phyloP scores from a whole-genome alignment of 2,113 vertebrate species.

The Caretta caretta region DNA sequence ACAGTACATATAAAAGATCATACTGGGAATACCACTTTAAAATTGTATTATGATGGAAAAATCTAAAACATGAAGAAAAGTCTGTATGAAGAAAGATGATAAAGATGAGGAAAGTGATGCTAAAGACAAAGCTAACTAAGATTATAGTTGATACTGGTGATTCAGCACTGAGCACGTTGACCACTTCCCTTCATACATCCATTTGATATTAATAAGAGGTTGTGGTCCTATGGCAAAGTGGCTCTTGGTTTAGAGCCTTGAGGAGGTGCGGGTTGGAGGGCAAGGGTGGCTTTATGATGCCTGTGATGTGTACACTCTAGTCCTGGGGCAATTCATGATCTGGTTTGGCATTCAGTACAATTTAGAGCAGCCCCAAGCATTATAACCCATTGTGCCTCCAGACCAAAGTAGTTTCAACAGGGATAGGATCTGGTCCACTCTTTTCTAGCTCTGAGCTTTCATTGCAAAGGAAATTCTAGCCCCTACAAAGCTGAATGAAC shows the following conservation, averaged over 20 bases:
- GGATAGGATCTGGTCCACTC: accelerated
- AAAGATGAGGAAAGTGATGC: background rate
- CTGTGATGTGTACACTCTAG: accelerated
- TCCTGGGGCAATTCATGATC: background rate
- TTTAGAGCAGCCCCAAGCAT: accelerated
- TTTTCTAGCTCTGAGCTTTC: background rate
- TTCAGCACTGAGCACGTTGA: no score
- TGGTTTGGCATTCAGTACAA: background rate
- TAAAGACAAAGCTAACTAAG: background rate
- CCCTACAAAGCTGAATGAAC: no score
- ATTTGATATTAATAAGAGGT: background rate
- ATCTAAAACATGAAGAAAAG: background rate
- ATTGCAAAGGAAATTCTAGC: background rate
- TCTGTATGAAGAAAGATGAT: background rate
- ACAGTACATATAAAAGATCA: background rate
- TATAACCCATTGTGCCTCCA: accelerated
- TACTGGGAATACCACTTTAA: background rate
- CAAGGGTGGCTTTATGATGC: no score
- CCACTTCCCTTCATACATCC: no score
- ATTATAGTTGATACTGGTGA: background rate
- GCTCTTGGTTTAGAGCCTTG: background rate
- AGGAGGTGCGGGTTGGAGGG: accelerated
- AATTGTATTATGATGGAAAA: background rate
- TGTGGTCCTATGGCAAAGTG: background rate
- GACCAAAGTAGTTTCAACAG: background rate